phyloP scores from a whole-genome alignment of 2,888 invertebrate genomes.

The Rotaria socialis region DNA sequence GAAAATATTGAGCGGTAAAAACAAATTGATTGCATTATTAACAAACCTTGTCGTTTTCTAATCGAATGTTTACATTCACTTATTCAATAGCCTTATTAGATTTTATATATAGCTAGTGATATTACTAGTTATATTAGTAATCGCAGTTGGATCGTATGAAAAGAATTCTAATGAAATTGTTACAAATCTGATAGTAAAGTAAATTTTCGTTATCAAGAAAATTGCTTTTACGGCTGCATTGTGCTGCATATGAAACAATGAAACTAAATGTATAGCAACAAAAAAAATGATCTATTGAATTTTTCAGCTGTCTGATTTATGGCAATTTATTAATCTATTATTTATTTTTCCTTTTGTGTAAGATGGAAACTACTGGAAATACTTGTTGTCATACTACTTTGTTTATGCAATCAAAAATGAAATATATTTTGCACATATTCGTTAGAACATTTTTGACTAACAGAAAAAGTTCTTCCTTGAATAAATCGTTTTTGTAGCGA shows the following conservation, averaged over 20 bases:
- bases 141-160: neutral
- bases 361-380: neutral
- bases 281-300: neutral
- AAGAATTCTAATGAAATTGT: neutral
- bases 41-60: neutral
- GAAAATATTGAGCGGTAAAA: neutral
- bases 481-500: too few relatives aligned
- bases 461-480: too few relatives aligned
- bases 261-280: neutral
- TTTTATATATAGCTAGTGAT: neutral
- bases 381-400: neutral
- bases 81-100: neutral
- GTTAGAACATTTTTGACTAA: too few relatives aligned
- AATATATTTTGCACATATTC: neutral
- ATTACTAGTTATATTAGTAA: neutral
- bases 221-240: neutral
- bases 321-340: neutral
- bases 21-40: neutral
- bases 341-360: neutral
- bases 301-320: neutral
- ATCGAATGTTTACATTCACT: neutral
- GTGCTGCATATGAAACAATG: neutral
- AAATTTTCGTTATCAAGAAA: neutral
- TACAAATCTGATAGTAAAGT: neutral
- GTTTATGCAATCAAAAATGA: neutral